Conservation (phyloP, 2,888 invertebrate species). For the Callimorpha dominula region DNA sequence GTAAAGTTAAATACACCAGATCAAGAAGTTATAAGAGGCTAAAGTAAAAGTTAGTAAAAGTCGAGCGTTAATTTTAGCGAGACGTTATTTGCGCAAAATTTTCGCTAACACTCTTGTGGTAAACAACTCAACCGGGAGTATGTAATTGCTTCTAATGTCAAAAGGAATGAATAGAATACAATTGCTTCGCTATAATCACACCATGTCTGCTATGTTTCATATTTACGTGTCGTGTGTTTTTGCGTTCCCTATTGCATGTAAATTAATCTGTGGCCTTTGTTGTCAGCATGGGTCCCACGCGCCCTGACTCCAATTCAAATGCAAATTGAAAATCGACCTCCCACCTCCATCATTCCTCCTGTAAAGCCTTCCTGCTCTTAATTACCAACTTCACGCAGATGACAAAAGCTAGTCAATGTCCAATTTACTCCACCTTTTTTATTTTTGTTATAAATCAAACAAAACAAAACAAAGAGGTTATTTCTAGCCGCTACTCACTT, state of each 20-base stretch:
- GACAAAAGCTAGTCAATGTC: slow-evolving; percentile 55
- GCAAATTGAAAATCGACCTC: slow-evolving; percentile 69
- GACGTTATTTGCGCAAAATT: slow-evolving; percentile 17
- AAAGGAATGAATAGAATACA: slow-evolving; percentile 20
- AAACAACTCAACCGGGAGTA: neutral
- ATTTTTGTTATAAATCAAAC: slow-evolving; percentile 31
- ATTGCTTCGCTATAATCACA: slow-evolving; percentile 28
- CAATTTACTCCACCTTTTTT: slow-evolving; percentile 52
- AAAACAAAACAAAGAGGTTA: slow-evolving; percentile 10
- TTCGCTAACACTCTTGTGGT: neutral
- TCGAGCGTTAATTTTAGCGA: slow-evolving; percentile 30
- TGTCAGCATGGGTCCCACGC: slow-evolving; percentile 49
- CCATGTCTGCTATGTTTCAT: slow-evolving; percentile 30
- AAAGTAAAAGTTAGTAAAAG: slow-evolving; percentile 31
- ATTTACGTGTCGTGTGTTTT: slow-evolving; percentile 39
- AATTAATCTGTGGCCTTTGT: slow-evolving; percentile 63
- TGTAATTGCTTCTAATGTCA: slow-evolving; percentile 1
- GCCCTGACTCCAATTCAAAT: slow-evolving; percentile 63
- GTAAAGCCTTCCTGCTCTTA: slow-evolving; percentile 53
- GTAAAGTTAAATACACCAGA: slow-evolving; percentile 36
- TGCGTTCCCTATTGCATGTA: slow-evolving; percentile 57
- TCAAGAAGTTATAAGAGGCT: slow-evolving; percentile 37
- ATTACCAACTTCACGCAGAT: slow-evolving; percentile 58
- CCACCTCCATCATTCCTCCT: slow-evolving; percentile 54
- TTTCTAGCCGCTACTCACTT: slow-evolving; percentile 2